Evolutionary conservation across 2,888 invertebrate species (phyloP), one percentile per base, ranked within the genome.

Genomic region (Atherix ibis): DNA sequence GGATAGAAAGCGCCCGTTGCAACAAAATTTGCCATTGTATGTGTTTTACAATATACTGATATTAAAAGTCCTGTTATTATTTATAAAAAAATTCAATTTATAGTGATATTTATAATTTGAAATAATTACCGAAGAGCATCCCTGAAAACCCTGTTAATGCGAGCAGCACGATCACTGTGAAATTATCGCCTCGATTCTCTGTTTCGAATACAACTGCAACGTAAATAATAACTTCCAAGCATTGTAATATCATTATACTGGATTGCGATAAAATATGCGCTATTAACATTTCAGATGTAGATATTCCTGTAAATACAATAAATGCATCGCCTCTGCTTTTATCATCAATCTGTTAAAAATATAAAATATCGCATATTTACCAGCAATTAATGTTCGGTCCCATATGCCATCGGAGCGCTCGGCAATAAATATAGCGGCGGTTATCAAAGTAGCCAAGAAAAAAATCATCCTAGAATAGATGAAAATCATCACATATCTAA

Each of bases 1-100:
- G 91, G 89, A 52, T 89, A 91, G 52, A 91, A 89, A 42, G 81
- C 82, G 10, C 91, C 91, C 0, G 88, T 75, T 1, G 87, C 73
- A 9, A 82, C 68, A 53, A 85, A 87, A 65, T 88, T 84, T 0
- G 88, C 79, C 48, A 80, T 68, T 0, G 76, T 76, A 46, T 87
- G 84, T 18, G 79, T 76, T 15, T 72, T 69, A 49, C 83, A 83
- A 43, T 80, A 62, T 0, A 84, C 73, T 0, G 89, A 87, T 32
- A 89, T 76, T 25, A 85, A 67, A 51, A 91, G 78, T 25, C 89
- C 88, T 57, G 17, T 4, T 33, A 3, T 12, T 22, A 27, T 27
- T 27, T 27, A 27, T 27, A 12, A 12, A 12, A 27, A 28, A 32
- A 24, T 26, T n/a, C 12, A 28, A 12, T 29, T 27, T 2, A 17